These are phyloP conservation scores for Apamea sordens DNA, from an alignment of 2,888 invertebrate species.

Conservation along the genomic window DNA sequence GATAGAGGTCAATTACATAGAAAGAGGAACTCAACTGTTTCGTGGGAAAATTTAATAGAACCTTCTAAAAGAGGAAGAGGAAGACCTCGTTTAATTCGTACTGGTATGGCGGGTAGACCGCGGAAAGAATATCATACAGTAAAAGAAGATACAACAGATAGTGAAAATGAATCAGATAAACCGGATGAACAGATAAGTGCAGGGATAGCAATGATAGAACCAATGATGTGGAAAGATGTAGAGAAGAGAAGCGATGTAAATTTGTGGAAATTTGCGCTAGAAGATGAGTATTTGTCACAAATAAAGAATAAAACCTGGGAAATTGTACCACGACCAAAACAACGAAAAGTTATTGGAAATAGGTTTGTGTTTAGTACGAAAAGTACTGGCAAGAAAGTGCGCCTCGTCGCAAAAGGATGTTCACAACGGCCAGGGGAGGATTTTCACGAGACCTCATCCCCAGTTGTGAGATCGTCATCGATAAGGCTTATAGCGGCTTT, in stretches of 20 bases:
- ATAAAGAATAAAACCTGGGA: conserved; percentile 11
- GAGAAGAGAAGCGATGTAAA: not conserved
- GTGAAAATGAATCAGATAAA: not conserved
- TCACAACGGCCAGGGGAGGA: too few relatives aligned
- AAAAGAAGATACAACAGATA: conserved; percentile 1
- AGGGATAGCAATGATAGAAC: not conserved
- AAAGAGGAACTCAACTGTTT: not conserved
- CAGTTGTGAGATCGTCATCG: too few relatives aligned
- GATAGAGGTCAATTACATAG: not conserved
- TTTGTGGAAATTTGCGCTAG: not conserved
- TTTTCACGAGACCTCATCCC: too few relatives aligned
- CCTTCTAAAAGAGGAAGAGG: conserved; percentile 5
- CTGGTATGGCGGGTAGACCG: not conserved
- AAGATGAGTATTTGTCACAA: not conserved
- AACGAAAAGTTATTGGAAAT: not conserved
- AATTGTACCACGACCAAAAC: conserved; percentile 8
- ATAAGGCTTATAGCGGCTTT: too few relatives aligned
- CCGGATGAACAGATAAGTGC: not conserved
- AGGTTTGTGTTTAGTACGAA: conserved; percentile 6
- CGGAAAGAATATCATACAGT: conserved; percentile 11
- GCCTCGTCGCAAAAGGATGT: too few relatives aligned
- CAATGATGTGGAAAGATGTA: not conserved
- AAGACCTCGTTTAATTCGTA: too few relatives aligned
- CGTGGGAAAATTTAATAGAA: conserved; percentile 7
- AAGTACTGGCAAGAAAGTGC: not conserved